phyloP scores from a whole-genome alignment of 2,113 vertebrate genomes.

The Indicator indicator region DNA sequence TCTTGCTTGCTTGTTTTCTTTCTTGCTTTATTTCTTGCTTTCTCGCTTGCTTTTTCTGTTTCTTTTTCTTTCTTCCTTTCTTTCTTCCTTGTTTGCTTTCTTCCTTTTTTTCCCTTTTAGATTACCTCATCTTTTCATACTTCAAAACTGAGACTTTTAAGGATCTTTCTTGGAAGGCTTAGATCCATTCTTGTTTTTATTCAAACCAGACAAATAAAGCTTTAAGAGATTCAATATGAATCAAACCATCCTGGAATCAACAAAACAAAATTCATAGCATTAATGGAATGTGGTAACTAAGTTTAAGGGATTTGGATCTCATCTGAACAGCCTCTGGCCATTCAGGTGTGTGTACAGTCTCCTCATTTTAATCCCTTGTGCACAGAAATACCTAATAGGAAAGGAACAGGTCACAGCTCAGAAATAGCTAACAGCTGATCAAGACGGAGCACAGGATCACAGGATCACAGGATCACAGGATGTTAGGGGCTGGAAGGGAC shows the following conservation, averaged over 20 bases:
- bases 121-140: constrained; percentile 2
- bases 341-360: background rate
- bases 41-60: no score
- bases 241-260: background rate
- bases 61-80: no score
- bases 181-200: background rate
- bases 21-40: no score
- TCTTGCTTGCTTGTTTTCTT: no score
- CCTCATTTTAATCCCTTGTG: background rate
- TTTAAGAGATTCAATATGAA: background rate
- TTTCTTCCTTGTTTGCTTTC: background rate
- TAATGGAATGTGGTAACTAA: background rate
- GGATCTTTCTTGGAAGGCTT: constrained; percentile 3
- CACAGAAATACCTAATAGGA: background rate
- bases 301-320: background rate
- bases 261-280: background rate
- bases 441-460: background rate
- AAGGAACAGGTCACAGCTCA: background rate
- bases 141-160: background rate
- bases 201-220: background rate
- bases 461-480: no score
- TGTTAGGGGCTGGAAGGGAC: no score
- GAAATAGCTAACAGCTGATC: background rate
- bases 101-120: background rate
- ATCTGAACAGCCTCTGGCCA: background rate